Conservation (phyloP, 2,797 vertebrate genomes). For the Prunella strophiata region DNA sequence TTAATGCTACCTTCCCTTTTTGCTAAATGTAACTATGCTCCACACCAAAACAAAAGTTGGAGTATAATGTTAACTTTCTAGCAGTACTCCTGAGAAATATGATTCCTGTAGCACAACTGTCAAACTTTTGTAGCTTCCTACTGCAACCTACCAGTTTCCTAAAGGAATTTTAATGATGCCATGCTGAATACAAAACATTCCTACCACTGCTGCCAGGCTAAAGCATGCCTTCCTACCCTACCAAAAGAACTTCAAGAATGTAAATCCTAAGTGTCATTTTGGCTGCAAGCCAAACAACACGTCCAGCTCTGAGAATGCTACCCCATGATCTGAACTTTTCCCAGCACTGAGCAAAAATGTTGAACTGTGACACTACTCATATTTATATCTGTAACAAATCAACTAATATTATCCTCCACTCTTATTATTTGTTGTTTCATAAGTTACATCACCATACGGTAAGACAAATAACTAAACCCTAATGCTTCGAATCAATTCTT, state of each 20-base stretch:
- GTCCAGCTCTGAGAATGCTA: background rate
- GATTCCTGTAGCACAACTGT: background rate
- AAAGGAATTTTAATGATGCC: background rate
- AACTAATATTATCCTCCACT: background rate
- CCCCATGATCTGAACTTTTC: background rate
- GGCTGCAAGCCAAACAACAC: background rate
- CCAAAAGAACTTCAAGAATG: background rate
- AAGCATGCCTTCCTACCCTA: background rate
- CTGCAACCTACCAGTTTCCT: background rate
- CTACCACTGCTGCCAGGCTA: background rate
- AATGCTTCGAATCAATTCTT: constrained; percentile 5
- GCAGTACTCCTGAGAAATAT: background rate
- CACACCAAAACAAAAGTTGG: background rate
- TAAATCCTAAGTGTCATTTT: background rate
- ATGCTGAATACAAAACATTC: background rate
- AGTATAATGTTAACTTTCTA: background rate
- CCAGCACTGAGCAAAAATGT: background rate
- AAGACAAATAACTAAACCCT: background rate
- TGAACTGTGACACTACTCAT: background rate
- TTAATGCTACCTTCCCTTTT: background rate
- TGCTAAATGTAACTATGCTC: background rate
- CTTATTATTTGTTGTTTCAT: background rate
- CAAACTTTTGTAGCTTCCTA: background rate
- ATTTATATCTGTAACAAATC: background rate
- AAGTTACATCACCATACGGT: background rate